These are phyloP conservation scores for Apolygus lucorum DNA, from an alignment of 1,140 invertebrate species.

Conservation along the genomic window DNA sequence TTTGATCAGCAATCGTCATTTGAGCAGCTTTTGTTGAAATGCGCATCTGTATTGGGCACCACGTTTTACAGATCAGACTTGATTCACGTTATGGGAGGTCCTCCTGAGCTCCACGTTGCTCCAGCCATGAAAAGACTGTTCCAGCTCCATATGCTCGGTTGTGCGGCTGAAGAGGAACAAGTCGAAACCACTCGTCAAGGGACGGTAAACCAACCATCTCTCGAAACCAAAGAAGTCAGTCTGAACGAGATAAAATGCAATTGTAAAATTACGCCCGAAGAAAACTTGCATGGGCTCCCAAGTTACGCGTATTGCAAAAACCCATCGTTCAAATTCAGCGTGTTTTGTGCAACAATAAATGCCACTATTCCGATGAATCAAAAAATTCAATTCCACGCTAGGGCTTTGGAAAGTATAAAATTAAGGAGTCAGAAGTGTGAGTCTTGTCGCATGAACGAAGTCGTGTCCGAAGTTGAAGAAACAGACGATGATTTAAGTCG, in stretches of 20 bases:
- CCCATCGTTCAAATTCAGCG: constrained; percentile 17
- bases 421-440: constrained; percentile 14
- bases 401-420: constrained; percentile 17
- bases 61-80: constrained; percentile 48
- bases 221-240: not conserved
- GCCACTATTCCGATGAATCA: constrained; percentile 20
- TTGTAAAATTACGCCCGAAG: not conserved
- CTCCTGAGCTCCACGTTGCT: constrained; percentile 41
- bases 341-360: constrained; percentile 18
- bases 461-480: constrained; percentile 9
- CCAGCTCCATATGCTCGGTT: constrained; percentile 48
- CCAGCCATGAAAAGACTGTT: constrained; percentile 48
- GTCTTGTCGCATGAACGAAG: constrained; percentile 9
- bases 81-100: constrained; percentile 43
- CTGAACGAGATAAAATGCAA: not conserved
- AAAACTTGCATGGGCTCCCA: not conserved
- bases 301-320: constrained; percentile 19
- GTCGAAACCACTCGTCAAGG: no score
- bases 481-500: not conserved
- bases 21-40: constrained; percentile 52
- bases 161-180: constrained; percentile 41
- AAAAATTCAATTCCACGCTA: constrained; percentile 20
- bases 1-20: constrained; percentile 49
- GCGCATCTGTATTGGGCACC: constrained; percentile 49
- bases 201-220: no score